These are phyloP conservation scores for Hydrophis major DNA, from an alignment of 2,797 vertebrate genomes.

Conservation along the genomic window DNA sequence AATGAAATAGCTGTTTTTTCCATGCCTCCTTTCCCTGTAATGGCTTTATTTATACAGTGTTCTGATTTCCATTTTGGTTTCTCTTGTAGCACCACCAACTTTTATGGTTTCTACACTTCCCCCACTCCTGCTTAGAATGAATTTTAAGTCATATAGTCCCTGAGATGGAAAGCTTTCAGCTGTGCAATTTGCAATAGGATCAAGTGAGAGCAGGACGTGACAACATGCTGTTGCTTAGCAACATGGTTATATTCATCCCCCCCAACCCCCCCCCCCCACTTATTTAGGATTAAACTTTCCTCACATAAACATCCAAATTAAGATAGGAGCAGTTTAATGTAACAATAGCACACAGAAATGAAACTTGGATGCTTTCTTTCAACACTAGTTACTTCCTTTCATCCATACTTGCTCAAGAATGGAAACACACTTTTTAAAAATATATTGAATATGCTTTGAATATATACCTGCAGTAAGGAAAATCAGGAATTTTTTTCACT, in stretches of 20 bases:
- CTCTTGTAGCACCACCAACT: not conserved
- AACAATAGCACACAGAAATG: not conserved
- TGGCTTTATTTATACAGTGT: not conserved
- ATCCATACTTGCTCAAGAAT: not conserved
- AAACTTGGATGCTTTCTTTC: not conserved
- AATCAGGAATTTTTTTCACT: not conserved
- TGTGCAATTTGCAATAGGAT: constrained; percentile 12
- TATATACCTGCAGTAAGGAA: not conserved
- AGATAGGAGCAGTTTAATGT: not conserved
- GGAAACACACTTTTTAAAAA: not conserved
- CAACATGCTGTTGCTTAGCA: not conserved
- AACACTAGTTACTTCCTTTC: not conserved
- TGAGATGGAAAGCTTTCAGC: constrained; percentile 12
- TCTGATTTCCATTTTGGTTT: not conserved
- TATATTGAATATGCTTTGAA: not conserved
- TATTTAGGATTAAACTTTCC: not conserved
- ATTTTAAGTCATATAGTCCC: constrained; percentile 6
- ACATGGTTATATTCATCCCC: not conserved
- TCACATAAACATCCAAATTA: not conserved
- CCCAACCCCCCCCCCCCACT: not conserved
- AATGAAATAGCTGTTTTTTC: not conserved
- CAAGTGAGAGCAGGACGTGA: not conserved
- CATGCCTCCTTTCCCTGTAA: not conserved
- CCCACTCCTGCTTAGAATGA: not conserved
- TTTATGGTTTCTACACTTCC: not conserved